Evolutionary conservation across 1,140 invertebrate species (phyloP), one percentile per base, ranked within the genome.

Genomic region (Thaumatotibia leucotreta): DNA sequence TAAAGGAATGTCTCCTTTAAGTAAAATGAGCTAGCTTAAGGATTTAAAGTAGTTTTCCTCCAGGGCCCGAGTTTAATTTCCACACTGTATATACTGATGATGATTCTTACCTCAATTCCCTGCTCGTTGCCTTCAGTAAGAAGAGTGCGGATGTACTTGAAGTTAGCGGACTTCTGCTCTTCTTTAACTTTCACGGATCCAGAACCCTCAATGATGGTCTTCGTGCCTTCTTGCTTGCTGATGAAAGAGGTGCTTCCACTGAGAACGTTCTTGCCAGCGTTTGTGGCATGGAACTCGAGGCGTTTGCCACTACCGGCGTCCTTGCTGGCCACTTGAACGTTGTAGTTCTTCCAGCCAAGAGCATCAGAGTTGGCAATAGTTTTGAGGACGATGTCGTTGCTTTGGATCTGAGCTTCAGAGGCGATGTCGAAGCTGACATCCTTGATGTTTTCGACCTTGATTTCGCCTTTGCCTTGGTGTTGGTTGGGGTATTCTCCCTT

Each of bases 241-340:
- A 93, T 93, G 82, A 94, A 95, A n/a, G 91, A 94, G 0, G 93
- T 93, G 75, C 93, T 94, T 86, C 95, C 96, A 73, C 93, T 93
- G 2, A 96, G 70, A 20, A 96, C 75, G 62, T 95, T 93, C 72
- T 94, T 94, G 45, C 93, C 92, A 3, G 93, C 93, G 58, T 93
- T 93, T 5, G 93, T 94, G 0, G 94, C 92, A 0, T 91, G 86
- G 63, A 96, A 91, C 61, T 93, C 88, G 49, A 96, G 91, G 24
- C 91, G 92, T 63, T 94, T 95, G 52, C 92, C 93, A 35, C 84
- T 91, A 8, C 93, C 93, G 0, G 88, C 88, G 6, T 92, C 91
- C 64, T 95, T 94, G 52, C 93, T 95, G 0, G 91, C 85, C 20
- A 94, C 92, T 49, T 95, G 93, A 0, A 95, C 83, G 11, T 93